Base-by-base conservation (phyloP, 2,113 vertebrate genomes). In the Oncorhynchus gorbuscha region DNA sequence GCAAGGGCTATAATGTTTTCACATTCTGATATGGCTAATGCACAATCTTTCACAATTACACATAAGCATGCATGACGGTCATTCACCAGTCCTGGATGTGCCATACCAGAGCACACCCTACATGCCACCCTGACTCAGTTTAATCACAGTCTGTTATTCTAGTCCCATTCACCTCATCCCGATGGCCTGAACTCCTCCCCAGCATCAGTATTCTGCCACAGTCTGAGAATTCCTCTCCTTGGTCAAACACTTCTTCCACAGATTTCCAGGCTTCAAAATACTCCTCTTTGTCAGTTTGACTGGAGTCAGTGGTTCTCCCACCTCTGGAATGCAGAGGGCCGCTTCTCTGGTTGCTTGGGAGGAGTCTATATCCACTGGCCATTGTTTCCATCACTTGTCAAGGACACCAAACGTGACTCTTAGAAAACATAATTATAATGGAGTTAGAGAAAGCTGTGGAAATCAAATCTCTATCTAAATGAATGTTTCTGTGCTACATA, bases 251-350 rank as follows among this genome's bases (percentile, higher is more conserved):
- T 77, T 73, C 85, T 88, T 86, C 83, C 89, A 86, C 75, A 73
- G 87, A 89, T 92, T 91, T 93, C 91, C 89, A 85, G 73, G 68
- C 79, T 82, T 75, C 85, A 74, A 88, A 92, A 89, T 76, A 89
- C 84, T 88, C 86, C 85, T 86, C 76, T 59, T 48, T 78, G 78
- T 76, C 35, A 32, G 84, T 83, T 79, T 80, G 72, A 71, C 80
- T 28, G 73, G 45, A 55, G 59, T 83, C 78, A 59, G 73, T 74
- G 16, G 39, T 14, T 62, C 86, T 86, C 83, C 87, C 86, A 81
- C 84, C 66, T 58, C 78, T 81, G 85, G 85, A 89, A 88, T 86
- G 82, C 81, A 66, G 62, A 72, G 61, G 74, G 77, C 18, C 74
- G 14, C 22, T 69, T 79, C 68, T 77, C 84, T 72, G 79, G 75